Evolutionary conservation across 92 coral and sea anemone species (phyloP), one percentile per base, ranked within the genome.

Genomic region (Siderastrea radians): DNA sequence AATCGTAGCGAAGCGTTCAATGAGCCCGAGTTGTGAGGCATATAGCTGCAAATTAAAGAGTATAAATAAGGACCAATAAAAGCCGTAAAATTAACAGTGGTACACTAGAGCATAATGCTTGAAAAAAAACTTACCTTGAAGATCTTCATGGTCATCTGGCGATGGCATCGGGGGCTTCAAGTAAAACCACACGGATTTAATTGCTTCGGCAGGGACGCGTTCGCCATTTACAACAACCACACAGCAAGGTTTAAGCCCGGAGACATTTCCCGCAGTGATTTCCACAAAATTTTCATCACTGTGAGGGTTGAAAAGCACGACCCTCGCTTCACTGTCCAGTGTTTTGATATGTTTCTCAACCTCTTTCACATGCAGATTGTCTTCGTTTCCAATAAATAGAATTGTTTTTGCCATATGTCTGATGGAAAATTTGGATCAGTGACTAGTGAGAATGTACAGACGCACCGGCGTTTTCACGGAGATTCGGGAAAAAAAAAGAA

Each of bases 121-220:
- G 38, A 26, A 26, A 26, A 26, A 64, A 64, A 3, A 1, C 44
- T 4, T 64, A 64, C 68, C 68, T 64, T 15, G 38, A 10, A 90
- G 49, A 48, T 77, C 67, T 58, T 90, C 89, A 4, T 84, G 67
- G 1, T 45, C 81, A 26, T 26, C 38, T 26, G 38, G 38, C 6
- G 73, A 49, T 14, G 85, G 86, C 14, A 72, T 64, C 58, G 64
- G 69, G 6, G 93, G 93, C 51, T 68, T 71, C 89, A 86, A 78
- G 47, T 80, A 78, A 53, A 84, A 79, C 93, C 93, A 90, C 2
- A 90, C 89, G 4, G 89, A 73, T 52, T 62, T 74, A 49, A 90
- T 77, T 55, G 81, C 64, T 1, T 84, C 74, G 7, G 89, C 89
- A 8, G 57, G 14, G 74, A 85, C 57, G 10, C 77, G 89, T 6